Base-by-base conservation (phyloP, 2,888 invertebrate species). In the Anthophora plumipes region DNA sequence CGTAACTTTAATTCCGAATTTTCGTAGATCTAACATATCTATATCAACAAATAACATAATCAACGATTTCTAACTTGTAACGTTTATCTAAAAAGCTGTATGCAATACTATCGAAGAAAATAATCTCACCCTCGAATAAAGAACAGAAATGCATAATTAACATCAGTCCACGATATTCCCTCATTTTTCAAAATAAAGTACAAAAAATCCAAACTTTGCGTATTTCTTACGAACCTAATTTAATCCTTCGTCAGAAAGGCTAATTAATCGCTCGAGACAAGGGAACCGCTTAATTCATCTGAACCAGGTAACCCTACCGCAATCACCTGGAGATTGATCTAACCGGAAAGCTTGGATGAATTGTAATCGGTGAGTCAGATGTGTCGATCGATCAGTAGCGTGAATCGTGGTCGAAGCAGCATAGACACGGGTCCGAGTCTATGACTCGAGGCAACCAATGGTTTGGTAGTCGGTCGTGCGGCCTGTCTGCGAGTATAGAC, bases 401-500 rank as follows among this genome's bases (percentile, higher is more conserved):
- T 81, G 85, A 89, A 80, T 79, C 79, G 74, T 77, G 83, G 83
- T 81, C 82, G 83, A 77, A 87, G 31, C 55, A 17, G 39, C 37
- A n/a, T 12, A 61, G 67, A n/a, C 78, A 60, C 63, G 60, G 52
- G 55, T 73, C 22, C 60, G 20, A 48, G 55, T 20, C 67, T 71
- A 70, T 66, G 73, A 64, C 71, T 71, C 57, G 74, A 69, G 20
- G 37, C 74, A 64, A 57, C 57, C 59, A 48, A 54, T 75, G 66
- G n/a, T n/a, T n/a, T n/a, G n/a, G 80, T 81, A 80, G 79, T 83
- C 79, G 80, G 66, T 50, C 76, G 78, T 76, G 73, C 59, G 73
- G 75, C 81, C 64, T 83, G 85, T 84, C 84, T 17, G 68, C 63
- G 46, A 43, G 63, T 84, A 88, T 85, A 88, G 90, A 88, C 90